Conservation (phyloP, 2,797 vertebrate species). For the Pipistrellus pipistrellus region DNA sequence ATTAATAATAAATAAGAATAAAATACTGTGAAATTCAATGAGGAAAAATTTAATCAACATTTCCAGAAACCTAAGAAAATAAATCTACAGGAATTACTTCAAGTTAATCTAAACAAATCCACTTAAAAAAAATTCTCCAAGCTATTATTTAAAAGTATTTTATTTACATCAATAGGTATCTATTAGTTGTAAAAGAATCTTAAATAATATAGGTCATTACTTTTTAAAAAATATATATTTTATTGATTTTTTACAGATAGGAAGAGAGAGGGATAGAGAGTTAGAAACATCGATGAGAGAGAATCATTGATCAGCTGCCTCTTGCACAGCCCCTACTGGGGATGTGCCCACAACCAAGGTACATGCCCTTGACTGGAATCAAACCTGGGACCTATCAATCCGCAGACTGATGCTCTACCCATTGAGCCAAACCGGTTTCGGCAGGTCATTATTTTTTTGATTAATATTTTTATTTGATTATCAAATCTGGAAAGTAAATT, state of each 20-base stretch:
- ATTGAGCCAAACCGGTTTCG: no score
- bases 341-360: no score
- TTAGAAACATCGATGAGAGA: no score
- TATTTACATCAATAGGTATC: background rate
- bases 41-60: background rate
- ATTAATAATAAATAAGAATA: background rate
- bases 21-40: background rate
- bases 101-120: background rate
- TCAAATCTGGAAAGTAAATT: background rate
- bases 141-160: background rate
- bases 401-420: no score
- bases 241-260: no score
- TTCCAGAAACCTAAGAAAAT: background rate
- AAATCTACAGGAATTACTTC: background rate
- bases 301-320: no score
- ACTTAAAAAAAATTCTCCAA: background rate
- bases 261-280: no score
- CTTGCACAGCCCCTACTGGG: no score
- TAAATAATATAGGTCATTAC: background rate
- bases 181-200: background rate
- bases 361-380: no score
- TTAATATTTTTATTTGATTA: background rate
- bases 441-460: background rate
- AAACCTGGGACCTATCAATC: no score
- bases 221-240: background rate